Conservation (phyloP, 2,888 invertebrate genomes). For the Melanchra persicariae region DNA sequence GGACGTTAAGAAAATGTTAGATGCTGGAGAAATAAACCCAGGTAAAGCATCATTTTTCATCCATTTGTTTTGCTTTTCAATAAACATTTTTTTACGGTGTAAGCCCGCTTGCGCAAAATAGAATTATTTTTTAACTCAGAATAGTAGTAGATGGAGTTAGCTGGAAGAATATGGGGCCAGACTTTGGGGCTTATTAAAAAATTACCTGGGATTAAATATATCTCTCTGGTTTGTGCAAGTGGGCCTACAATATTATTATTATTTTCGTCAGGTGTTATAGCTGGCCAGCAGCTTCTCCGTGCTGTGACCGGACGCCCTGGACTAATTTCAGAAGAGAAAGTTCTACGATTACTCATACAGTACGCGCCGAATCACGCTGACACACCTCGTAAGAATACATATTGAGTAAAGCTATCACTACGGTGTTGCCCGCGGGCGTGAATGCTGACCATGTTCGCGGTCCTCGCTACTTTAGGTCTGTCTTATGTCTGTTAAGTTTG, state of each 20-base stretch:
- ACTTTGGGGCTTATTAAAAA: no score
- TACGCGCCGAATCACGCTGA: slow-evolving; percentile 82
- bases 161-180: no score
- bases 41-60: slow-evolving; percentile 71
- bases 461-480: not conserved
- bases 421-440: not conserved
- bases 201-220: no score
- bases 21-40: slow-evolving; percentile 88
- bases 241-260: not conserved
- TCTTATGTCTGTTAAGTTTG: not conserved
- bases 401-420: not conserved
- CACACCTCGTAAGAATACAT: slow-evolving; percentile 73
- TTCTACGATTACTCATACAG: slow-evolving; percentile 81
- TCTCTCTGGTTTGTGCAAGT: no score
- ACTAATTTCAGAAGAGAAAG: slow-evolving; percentile 83
- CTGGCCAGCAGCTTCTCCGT: slow-evolving; percentile 83
- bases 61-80: not conserved
- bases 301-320: slow-evolving; percentile 79
- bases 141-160: no score
- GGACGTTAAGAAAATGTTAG: slow-evolving; percentile 90
- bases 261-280: slow-evolving; percentile 78
- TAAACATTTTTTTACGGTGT: not conserved
- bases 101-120: no score
- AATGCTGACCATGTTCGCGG: not conserved
- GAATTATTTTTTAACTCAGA: no score